phyloP scores from a whole-genome alignment of 1,140 invertebrate species.

The Theocolax elegans region DNA sequence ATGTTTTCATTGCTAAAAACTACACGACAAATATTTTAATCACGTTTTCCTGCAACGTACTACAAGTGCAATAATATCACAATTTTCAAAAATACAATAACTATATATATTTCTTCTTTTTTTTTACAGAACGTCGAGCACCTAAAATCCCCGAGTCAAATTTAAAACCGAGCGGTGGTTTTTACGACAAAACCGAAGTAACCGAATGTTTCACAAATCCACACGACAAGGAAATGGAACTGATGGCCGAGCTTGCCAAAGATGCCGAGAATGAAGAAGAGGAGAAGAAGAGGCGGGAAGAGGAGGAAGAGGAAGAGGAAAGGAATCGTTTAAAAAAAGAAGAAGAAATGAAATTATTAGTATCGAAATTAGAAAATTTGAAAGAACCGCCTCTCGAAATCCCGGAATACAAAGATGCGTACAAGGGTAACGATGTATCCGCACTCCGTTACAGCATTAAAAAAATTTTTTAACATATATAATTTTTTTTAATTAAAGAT shows the following conservation, averaged over 20 bases:
- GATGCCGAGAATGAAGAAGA: constrained; percentile 47
- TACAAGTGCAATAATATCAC: too few relatives aligned
- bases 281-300: constrained; percentile 26
- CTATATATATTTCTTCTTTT: too few relatives aligned
- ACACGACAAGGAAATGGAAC: constrained; percentile 46
- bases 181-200: constrained; percentile 53
- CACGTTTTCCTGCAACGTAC: too few relatives aligned
- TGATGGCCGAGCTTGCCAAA: constrained; percentile 46
- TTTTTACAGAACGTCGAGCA: constrained; percentile 48
- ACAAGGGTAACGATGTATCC: constrained; percentile 51
- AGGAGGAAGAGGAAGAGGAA: constrained; percentile 36
- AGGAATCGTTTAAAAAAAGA: constrained; percentile 48
- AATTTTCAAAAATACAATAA: too few relatives aligned
- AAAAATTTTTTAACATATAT: too few relatives aligned
- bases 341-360: constrained; percentile 58
- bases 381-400: constrained; percentile 57
- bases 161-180: constrained; percentile 53
- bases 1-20: too few relatives aligned
- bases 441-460: background rate
- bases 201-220: constrained; percentile 53
- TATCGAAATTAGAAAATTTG: constrained; percentile 59
- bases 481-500: too few relatives aligned
- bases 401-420: constrained; percentile 63
- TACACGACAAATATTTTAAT: too few relatives aligned
- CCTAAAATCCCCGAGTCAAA: constrained; percentile 53